Percentiles rank a stretch among this genome's conserved stretches.
These are phyloP conservation scores for Belgica antarctica DNA, from an alignment of 2,888 invertebrate species.

Conservation along the genomic window DNA sequence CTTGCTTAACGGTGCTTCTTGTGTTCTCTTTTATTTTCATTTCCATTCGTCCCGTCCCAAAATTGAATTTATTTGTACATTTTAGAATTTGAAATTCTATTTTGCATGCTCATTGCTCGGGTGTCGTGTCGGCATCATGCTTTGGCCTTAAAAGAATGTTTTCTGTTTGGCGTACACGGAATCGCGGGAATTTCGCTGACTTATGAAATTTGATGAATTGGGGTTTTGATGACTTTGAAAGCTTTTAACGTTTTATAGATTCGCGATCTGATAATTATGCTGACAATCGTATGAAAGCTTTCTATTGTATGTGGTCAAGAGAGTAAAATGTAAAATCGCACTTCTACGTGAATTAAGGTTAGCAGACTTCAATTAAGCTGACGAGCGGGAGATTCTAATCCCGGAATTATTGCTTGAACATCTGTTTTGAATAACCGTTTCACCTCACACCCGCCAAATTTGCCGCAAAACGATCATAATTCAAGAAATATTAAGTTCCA, in stretches of 20 bases:
- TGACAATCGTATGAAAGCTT: neutral
- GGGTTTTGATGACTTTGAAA: neutral
- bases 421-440: neutral
- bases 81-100: conserved; percentile 33
- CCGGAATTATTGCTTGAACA: too few relatives aligned
- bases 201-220: neutral
- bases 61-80: conserved; percentile 12
- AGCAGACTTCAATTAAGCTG: neutral
- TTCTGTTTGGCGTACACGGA: neutral
- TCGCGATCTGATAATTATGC: conserved; percentile 6
- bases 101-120: conserved; percentile 25
- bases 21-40: conserved; percentile 32
- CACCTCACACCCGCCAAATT: neutral
- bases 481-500: neutral
- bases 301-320: conserved; percentile 24
- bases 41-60: neutral
- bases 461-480: conserved; percentile 5
- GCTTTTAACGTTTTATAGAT: neutral
- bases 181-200: neutral
- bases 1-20: conserved; percentile 37
- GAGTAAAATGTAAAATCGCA: too few relatives aligned
- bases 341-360: conserved; percentile 7
- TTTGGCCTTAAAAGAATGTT: neutral
- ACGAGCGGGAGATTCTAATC: neutral
- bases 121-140: neutral